Conservation (phyloP, 92 coral and sea anemone species). For the Siderastrea radians region DNA sequence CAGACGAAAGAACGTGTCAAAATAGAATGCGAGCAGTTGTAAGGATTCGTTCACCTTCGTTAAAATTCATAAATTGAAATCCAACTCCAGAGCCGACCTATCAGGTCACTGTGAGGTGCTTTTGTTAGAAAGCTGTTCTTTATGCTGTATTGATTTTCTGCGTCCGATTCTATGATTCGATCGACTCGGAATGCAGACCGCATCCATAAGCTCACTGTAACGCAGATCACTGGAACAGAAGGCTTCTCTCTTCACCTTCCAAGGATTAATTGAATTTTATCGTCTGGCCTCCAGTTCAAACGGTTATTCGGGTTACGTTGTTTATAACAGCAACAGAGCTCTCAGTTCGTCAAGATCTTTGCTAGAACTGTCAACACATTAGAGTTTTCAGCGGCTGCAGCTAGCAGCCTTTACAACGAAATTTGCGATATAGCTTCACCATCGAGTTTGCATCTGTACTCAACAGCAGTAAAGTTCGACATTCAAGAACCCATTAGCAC, state of each 20-base stretch:
- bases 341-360: slow-evolving; percentile 1
- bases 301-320: slow-evolving; percentile 14
- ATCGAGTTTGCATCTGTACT: slow-evolving; percentile 17
- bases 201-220: slow-evolving; percentile 16
- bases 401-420: slow-evolving; percentile 3
- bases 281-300: slow-evolving; percentile 16
- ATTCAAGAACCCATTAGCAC: slow-evolving; percentile 40
- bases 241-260: neutral
- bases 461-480: slow-evolving; percentile 27
- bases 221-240: slow-evolving; percentile 9
- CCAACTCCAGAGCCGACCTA: slow-evolving; percentile 57
- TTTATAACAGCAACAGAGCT: neutral
- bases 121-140: slow-evolving; percentile 62
- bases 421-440: slow-evolving; percentile 33
- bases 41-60: slow-evolving; percentile 36
- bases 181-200: slow-evolving; percentile 39
- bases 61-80: slow-evolving; percentile 74
- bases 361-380: slow-evolving; percentile 32
- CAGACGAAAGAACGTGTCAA: slow-evolving; percentile 48
- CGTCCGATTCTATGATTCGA: slow-evolving; percentile 40
- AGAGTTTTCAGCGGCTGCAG: slow-evolving; percentile 13
- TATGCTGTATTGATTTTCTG: slow-evolving; percentile 50
- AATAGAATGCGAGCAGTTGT: slow-evolving; percentile 23
- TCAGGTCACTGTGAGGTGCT: slow-evolving; percentile 61
- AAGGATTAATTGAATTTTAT: slow-evolving; percentile 15